phyloP scores from a whole-genome alignment of 2,888 invertebrate genomes.

The Oligia latruncula region DNA sequence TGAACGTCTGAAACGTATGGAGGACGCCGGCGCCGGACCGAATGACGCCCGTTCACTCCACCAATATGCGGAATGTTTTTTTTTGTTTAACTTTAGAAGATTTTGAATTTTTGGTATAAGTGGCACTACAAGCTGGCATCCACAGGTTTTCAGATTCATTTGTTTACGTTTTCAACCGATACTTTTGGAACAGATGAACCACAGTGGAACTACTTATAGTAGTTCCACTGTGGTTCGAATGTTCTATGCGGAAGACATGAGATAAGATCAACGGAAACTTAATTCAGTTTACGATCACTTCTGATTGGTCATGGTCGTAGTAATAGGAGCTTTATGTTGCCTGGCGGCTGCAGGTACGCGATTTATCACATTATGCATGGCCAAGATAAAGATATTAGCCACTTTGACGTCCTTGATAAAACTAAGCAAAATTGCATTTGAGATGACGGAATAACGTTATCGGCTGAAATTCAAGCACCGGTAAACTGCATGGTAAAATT shows the following conservation, averaged over 20 bases:
- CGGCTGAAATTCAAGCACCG: neutral
- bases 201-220: too few species aligned
- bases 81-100: too few species aligned
- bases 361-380: constrained; percentile 13
- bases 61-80: too few species aligned
- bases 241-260: constrained; percentile 11
- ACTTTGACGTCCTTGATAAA: neutral
- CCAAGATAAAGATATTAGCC: neutral
- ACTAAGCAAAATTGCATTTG: neutral
- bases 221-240: neutral
- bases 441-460: neutral
- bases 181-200: neutral
- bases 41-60: too few species aligned
- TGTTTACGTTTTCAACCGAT: neutral
- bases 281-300: constrained; percentile 26
- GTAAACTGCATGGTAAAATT: neutral
- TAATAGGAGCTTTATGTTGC: constrained; percentile 7
- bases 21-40: too few species aligned
- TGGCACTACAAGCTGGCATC: neutral
- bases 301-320: constrained; percentile 18
- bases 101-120: neutral
- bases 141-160: neutral
- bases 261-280: constrained; percentile 37
- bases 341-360: constrained; percentile 4
- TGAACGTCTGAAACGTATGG: too few species aligned